phyloP scores from a whole-genome alignment of 2,888 invertebrate genomes.

The Electrophaes corylata region DNA sequence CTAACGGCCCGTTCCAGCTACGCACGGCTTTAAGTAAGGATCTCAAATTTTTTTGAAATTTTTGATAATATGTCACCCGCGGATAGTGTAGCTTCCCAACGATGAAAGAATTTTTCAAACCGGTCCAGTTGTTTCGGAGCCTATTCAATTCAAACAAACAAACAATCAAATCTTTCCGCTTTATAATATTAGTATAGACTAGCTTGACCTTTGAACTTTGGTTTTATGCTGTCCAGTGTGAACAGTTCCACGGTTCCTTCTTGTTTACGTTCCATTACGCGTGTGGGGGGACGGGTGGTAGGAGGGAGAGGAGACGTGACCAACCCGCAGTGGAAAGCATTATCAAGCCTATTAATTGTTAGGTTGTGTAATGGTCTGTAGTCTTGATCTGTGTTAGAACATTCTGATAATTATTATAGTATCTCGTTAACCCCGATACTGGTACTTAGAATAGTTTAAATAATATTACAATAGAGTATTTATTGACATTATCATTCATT shows the following conservation, averaged over 20 bases:
- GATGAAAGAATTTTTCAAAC: too few relatives aligned
- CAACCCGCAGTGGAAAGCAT: conserved; percentile 27
- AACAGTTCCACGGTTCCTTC: background rate
- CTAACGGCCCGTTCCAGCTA: too few relatives aligned
- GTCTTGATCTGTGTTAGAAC: conserved; percentile 6
- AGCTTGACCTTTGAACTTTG: background rate
- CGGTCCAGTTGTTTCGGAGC: too few relatives aligned
- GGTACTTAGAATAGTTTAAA: background rate
- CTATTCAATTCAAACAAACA: too few relatives aligned
- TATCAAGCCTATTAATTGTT: conserved; percentile 20
- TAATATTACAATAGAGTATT: too few relatives aligned
- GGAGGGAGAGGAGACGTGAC: conserved; percentile 29
- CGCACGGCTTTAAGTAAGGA: too few relatives aligned
- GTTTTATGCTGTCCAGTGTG: conserved; percentile 1
- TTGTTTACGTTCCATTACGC: conserved; percentile 38
- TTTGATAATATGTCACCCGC: too few relatives aligned
- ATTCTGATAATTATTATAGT: background rate
- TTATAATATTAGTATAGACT: too few relatives aligned
- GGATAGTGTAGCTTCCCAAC: too few relatives aligned
- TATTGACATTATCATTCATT: too few relatives aligned
- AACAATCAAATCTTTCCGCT: too few relatives aligned
- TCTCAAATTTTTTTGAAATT: too few relatives aligned
- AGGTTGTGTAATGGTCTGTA: conserved; percentile 8
- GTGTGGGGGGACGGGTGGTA: conserved; percentile 6
- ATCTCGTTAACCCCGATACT: background rate